phyloP scores from a whole-genome alignment of 2,797 vertebrate species.

The Toxotes lorentzi region DNA sequence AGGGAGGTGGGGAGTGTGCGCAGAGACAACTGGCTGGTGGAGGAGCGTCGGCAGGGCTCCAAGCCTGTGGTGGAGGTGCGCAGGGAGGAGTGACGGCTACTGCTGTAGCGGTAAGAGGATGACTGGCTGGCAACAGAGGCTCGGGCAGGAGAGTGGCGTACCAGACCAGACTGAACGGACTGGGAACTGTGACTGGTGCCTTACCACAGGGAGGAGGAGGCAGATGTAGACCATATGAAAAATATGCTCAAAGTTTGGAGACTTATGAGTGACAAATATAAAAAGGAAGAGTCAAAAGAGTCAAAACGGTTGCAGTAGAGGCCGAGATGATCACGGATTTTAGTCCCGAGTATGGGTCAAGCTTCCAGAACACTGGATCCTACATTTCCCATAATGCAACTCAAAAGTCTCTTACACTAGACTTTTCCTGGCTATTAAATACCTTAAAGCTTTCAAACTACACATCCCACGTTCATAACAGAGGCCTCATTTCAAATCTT shows the following conservation, averaged over 20 bases:
- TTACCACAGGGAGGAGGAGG: slow-evolving; percentile 60
- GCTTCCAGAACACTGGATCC: neutral
- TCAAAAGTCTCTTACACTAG: no score
- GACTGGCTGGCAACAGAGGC: slow-evolving; percentile 96
- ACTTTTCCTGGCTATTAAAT: no score
- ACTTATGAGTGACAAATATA: neutral
- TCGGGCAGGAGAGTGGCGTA: slow-evolving; percentile 95
- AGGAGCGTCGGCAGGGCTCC: slow-evolving; percentile 96
- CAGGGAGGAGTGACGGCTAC: slow-evolving; percentile 95
- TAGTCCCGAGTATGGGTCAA: neutral
- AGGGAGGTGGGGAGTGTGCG: slow-evolving; percentile 94
- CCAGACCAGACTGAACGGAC: slow-evolving; percentile 93
- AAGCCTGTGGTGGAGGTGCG: slow-evolving; percentile 94
- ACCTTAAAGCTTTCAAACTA: no score
- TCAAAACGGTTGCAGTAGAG: neutral
- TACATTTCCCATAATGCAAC: neutral
- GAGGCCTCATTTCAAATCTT: no score
- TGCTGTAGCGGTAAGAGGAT: slow-evolving; percentile 95
- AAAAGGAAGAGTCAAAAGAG: neutral
- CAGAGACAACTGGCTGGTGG: slow-evolving; percentile 97
- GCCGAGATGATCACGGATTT: neutral
- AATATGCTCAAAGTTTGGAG: neutral
- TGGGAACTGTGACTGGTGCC: slow-evolving; percentile 97
- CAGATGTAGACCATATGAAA: neutral
- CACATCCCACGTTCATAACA: no score